Evolutionary conservation across 2,113 vertebrate genomes (phyloP).

Genomic region (Ariopsis seemanni): DNA sequence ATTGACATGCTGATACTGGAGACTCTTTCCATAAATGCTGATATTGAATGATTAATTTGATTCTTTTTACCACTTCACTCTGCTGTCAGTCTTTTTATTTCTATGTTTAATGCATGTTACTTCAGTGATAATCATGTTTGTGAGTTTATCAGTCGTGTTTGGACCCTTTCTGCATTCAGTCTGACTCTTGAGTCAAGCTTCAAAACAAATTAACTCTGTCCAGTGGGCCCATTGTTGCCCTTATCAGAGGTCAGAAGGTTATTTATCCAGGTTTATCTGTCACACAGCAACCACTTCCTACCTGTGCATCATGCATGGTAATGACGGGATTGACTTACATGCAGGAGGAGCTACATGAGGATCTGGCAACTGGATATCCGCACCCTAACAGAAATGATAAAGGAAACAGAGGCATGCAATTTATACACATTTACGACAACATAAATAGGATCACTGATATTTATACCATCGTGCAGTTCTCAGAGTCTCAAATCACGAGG

Average conservation of each 20-base stretch:
- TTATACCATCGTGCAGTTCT: neutral
- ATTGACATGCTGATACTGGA: neutral
- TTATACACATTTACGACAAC: neutral
- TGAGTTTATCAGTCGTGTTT: neutral
- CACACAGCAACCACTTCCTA: slow-evolving; percentile 28
- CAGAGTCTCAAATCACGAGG: neutral
- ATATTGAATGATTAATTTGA: too few species aligned
- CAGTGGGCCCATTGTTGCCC: neutral
- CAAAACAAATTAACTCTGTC: neutral
- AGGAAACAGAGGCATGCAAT: neutral
- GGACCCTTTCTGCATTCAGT: neutral
- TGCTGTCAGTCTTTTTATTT: neutral
- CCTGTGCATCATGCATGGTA: slow-evolving; percentile 17
- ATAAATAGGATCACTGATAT: neutral
- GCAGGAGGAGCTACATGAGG: slow-evolving; percentile 6
- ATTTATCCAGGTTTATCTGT: slow-evolving; percentile 31
- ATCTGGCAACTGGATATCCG: slow-evolving; percentile 25
- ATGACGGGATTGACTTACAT: slow-evolving; percentile 33
- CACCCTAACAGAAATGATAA: slow-evolving; percentile 1
- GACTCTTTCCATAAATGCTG: neutral
- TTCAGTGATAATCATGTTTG: neutral
- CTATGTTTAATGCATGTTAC: neutral
- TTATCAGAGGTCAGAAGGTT: slow-evolving; percentile 22
- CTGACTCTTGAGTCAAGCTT: neutral
- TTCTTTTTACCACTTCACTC: neutral